phyloP scores from a whole-genome alignment of 2,888 invertebrate genomes.

The Ectropis crepuscularia region DNA sequence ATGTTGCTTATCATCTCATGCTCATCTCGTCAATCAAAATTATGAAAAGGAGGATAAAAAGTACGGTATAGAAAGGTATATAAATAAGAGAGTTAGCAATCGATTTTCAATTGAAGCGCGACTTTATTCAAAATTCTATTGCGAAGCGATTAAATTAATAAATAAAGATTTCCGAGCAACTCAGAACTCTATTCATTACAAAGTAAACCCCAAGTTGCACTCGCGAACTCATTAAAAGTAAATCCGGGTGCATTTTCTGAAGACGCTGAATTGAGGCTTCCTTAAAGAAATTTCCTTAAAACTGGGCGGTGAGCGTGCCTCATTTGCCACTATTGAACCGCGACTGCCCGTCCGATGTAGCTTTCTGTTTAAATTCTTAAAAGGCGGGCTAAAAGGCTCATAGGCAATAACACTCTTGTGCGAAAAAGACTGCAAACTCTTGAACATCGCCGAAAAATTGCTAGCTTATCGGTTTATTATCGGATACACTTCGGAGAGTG shows the following conservation, averaged over 20 bases:
- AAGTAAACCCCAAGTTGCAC: slow-evolving; percentile 78
- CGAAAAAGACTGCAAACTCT: too few relatives aligned
- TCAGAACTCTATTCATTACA: slow-evolving; percentile 68
- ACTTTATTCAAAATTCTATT: slow-evolving; percentile 8
- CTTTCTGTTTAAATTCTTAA: slow-evolving; percentile 68
- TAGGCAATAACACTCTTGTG: too few relatives aligned
- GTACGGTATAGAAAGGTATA: too few relatives aligned
- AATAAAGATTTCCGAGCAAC: slow-evolving; percentile 54
- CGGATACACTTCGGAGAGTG: too few relatives aligned
- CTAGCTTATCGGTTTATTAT: too few relatives aligned
- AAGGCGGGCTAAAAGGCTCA: too few relatives aligned
- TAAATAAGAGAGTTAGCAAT: neutral
- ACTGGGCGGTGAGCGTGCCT: slow-evolving; percentile 75
- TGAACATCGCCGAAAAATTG: too few relatives aligned
- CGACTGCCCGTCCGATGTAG: slow-evolving; percentile 63
- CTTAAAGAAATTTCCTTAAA: slow-evolving; percentile 78
- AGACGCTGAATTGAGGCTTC: slow-evolving; percentile 80
- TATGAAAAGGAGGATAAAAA: too few relatives aligned
- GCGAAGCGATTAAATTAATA: slow-evolving; percentile 48
- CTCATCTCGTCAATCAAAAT: too few relatives aligned
- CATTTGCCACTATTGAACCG: slow-evolving; percentile 80
- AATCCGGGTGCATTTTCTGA: slow-evolving; percentile 81
- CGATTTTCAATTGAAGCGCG: slow-evolving; percentile 4
- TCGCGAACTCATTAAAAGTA: slow-evolving; percentile 83
- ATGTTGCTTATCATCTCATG: too few relatives aligned